phyloP scores from a whole-genome alignment of 2,113 vertebrate species.

The Oplegnathus fasciatus region DNA sequence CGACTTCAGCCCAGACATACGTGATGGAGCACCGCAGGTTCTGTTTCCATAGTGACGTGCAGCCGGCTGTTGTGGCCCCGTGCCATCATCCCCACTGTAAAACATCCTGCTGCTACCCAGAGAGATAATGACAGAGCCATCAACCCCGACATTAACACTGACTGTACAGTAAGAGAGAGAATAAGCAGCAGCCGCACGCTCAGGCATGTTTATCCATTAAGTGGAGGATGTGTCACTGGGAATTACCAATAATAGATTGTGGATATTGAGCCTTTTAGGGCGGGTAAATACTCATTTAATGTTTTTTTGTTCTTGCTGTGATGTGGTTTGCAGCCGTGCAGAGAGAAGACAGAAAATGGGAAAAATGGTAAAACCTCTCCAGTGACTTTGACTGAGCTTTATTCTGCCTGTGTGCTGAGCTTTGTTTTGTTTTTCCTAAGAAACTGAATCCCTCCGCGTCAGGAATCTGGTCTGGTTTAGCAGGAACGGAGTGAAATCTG shows the following conservation, averaged over 20 bases:
- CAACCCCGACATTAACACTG: background rate
- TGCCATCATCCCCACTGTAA: background rate
- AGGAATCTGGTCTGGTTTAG: conserved; percentile 6
- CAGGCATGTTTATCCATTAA: background rate
- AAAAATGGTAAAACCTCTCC: background rate
- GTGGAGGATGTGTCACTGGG: conserved; percentile 7
- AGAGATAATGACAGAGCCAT: conserved; percentile 29
- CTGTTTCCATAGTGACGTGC: conserved; percentile 30
- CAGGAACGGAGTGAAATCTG: conserved; percentile 3
- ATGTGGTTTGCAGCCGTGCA: conserved; percentile 10
- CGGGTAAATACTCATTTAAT: background rate
- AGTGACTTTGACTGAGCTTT: background rate
- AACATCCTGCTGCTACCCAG: background rate
- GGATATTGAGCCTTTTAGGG: conserved; percentile 27
- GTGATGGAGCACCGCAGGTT: background rate
- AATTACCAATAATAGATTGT: conserved; percentile 14
- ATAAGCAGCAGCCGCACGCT: conserved; percentile 1
- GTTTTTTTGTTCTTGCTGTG: background rate
- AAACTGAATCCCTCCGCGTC: background rate
- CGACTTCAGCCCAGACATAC: background rate
- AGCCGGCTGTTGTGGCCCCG: background rate
- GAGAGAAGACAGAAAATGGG: background rate
- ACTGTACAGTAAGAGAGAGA: background rate
- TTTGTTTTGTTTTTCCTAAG: conserved; percentile 9
- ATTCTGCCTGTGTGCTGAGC: background rate